A percentile compares a stretch with the other conserved stretches of the same genome.
These are phyloP conservation scores for Zaprionus obscuricornis DNA, from an alignment of 2,888 invertebrate species.

Conservation along the genomic window DNA sequence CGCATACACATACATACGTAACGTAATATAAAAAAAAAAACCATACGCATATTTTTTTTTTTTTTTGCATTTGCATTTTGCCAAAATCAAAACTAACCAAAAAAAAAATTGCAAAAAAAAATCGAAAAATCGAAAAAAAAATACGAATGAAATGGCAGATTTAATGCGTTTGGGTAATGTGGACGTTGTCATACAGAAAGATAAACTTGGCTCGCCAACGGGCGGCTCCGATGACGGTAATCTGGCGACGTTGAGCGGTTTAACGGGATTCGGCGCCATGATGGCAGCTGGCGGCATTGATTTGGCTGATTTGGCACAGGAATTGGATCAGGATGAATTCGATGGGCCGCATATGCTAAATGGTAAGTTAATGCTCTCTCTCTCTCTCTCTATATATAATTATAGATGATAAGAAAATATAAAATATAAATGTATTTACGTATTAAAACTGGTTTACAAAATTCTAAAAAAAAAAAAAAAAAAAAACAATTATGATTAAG, in stretches of 20 bases:
- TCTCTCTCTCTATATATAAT: neutral
- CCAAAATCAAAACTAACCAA: too few species aligned
- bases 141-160: constrained; percentile 86
- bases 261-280: constrained; percentile 80
- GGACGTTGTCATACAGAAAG: constrained; percentile 87
- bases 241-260: constrained; percentile 78
- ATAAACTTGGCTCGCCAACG: constrained; percentile 92
- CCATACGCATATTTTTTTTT: constrained; percentile 13
- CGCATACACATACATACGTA: too few species aligned
- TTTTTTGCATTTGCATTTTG: constrained; percentile 1
- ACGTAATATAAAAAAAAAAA: neutral
- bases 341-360: constrained; percentile 87
- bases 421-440: neutral
- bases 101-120: constrained; percentile 35
- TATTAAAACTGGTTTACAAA: neutral
- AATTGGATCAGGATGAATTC: constrained; percentile 88
- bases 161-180: constrained; percentile 88
- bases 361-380: constrained; percentile 83
- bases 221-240: constrained; percentile 94
- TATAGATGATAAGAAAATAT: neutral
- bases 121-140: constrained; percentile 8
- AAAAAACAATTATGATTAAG: too few species aligned
- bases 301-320: constrained; percentile 86
- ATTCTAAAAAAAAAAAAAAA: too few species aligned
- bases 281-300: constrained; percentile 85